Evolutionary conservation across 2,113 vertebrate genomes (phyloP).

Genomic region (Daphoenositta chrysoptera): DNA sequence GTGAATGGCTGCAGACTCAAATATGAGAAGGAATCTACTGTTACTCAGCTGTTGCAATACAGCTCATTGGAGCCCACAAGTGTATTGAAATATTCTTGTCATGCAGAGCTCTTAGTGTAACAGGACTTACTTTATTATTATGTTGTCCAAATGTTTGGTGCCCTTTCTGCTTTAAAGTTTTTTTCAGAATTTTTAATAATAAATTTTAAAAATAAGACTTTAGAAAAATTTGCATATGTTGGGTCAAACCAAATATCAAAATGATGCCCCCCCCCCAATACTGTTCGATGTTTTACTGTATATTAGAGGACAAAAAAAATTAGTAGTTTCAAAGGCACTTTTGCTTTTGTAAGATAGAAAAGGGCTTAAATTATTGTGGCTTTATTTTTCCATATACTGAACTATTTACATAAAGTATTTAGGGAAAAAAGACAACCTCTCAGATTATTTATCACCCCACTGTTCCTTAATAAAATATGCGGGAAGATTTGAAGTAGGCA

Average conservation of each 20-base stretch:
- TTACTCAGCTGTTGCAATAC: neutral
- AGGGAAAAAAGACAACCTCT: neutral
- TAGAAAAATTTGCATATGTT: neutral
- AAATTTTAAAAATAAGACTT: neutral
- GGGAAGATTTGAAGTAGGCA: neutral
- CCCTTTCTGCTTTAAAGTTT: neutral
- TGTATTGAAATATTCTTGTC: neutral
- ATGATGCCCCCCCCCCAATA: fast-evolving
- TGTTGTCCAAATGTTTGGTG: neutral
- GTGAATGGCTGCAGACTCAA: neutral
- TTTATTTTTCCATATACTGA: neutral
- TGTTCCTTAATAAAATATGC: neutral
- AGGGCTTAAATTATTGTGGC: neutral
- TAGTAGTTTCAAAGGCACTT: neutral
- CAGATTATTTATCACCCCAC: neutral
- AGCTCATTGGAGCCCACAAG: neutral
- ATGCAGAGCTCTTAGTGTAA: neutral
- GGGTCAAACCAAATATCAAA: neutral
- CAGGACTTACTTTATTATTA: neutral
- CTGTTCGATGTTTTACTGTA: neutral
- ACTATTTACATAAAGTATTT: neutral
- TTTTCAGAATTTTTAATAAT: neutral
- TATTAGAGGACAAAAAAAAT: neutral
- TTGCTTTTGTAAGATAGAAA: neutral
- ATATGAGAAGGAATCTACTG: neutral